Base-by-base conservation (phyloP, 30 jellyfish, hydroid and myxozoan species). In the Morbakka virulenta region DNA sequence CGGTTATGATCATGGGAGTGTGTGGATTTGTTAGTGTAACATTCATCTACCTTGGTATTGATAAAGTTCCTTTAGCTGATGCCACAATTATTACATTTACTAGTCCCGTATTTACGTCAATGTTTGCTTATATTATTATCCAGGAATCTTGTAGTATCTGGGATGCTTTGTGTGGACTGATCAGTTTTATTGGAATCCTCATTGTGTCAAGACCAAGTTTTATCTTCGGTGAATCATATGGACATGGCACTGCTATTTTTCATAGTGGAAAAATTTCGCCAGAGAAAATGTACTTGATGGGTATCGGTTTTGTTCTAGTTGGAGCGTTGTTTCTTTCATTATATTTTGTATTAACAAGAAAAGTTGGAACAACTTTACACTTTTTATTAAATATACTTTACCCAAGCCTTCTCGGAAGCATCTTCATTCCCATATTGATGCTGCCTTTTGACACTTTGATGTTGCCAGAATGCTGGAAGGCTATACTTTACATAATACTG, bases 251-350 rank as follows among this genome's bases (percentile, higher is more conserved):
- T 0, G 69, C 66, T 20, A 50, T 67, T 65, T 80, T 80, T 13
- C 63, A 65, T 0, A 62, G 50, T 14, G 80, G 76, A 35, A 77
- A 62, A 28, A 2, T 63, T 50, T 30, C 87, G 2, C 49, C 63
- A 72, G 94, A 82, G 30, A 32, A 67, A 0, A 4, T 69, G 23
- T 66, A 82, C 32, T 25, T 78, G 29, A 63, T 79, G 75, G 96
- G 96, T 3, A 51, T 87, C 36, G 88, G 81, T 20, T 78, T 34
- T 27, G 85, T 82, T 17, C 65, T 79, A 3, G 81, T 87, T 6
- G 96, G 96, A 1, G 93, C 91, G 17, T 74, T 79, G 21, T 87
- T 79, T 41, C 82, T 87, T 21, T 83, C 96, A 64, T 32, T 87
- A 61, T 87, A 87, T 41, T 87, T 51, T 64, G 96, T 87, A 9